Base-by-base conservation (phyloP, 64 coral and sea anemone genomes). In the Porites lutea region DNA sequence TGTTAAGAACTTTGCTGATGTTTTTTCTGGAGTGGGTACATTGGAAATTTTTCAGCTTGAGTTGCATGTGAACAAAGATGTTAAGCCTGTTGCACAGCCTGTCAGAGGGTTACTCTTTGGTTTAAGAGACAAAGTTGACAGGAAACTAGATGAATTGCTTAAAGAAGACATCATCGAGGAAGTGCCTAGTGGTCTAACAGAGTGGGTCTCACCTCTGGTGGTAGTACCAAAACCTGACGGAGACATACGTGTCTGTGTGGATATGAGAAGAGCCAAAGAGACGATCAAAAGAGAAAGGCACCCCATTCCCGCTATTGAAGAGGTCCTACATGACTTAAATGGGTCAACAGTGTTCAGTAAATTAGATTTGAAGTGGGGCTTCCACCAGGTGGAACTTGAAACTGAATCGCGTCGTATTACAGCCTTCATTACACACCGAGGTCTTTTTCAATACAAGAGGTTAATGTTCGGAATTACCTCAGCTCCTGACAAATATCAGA, bases 51-150 rank as follows among this genome's bases (percentile, higher is more conserved):
- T 52, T 52, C 70, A 93, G 23, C 50, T 88, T 16, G 88, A 80
- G 45, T 69, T 93, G 21, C 91, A 93, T 23, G 46, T 87, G 6
- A 79, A 79, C 86, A 65, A 93, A 2, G 59, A 87, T 76, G 61
- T 93, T 0, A 87, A 86, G 48, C 82, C 91, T 50, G 70, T 92
- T 22, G 72, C 90, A 18, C 72, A 93, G 44, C 82, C 81, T 50
- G 91, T 87, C n/a, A 64, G 82, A 87, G 77, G 82, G 52, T 64
- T 87, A 72, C 90, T 80, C 11, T 92, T 86, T 78, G 71, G 90
- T 74, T 47, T 93, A 23, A 77, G 83, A 72, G 72, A 67, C n/a
- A 86, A 86, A 87, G 82, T 92, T 37, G 90, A 92, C 44, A 61
- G 85, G n/a, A 92, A 92, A 85, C 67, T 92, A 46, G 90, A 92